Evolutionary conservation across 2,113 vertebrate genomes (phyloP), one percentile per base, ranked within the genome.

Genomic region (Otis tarda): DNA sequence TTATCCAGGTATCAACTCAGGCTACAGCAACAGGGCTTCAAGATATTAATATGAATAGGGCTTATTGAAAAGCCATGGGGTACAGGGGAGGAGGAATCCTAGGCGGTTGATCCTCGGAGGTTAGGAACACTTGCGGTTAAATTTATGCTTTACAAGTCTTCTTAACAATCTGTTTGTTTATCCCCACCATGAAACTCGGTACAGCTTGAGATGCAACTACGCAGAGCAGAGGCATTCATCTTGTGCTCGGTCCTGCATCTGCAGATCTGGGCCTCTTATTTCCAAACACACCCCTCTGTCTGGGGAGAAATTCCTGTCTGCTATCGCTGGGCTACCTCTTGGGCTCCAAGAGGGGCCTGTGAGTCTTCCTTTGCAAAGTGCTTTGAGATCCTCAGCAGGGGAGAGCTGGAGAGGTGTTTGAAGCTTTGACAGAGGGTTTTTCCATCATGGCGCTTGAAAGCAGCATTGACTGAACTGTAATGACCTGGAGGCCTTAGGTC

Each of bases 361-460:
- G 74, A 85, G 81, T 41, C 24, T 56, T 43, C 5, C 53, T 87
- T 53, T 47, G 80, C 53, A 8, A 33, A 95, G 80, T 17, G 95
- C 94, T 94, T 94, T 94, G 95, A 92, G 95, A 41, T 73, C 77
- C 93, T 57, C 90, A 53, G 30, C 80, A 6, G 83, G 86, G 92
- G 56, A 59, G 55, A 56, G 82, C 71, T 52, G 78, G 49, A 79
- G 95, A 87, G 69, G 78, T 93, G 65, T 67, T 83, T 41, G 73
- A 57, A 25, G 94, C 93, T 86, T 45, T 60, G 47, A 60, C 80
- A 47, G 17, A 0, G 57, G 86, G 20, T 33, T 93, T 92, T 94
- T 81, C 56, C 80, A 84, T 70, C 59, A 2, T 1, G 1, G 75
- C 0, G 1, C 55, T 80, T 65, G 64, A 89, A 95, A 86, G 85